Percentiles rank a stretch among this genome's conserved stretches.
phyloP scores from a whole-genome alignment of 2,113 vertebrate species.

The Tyto alba region DNA sequence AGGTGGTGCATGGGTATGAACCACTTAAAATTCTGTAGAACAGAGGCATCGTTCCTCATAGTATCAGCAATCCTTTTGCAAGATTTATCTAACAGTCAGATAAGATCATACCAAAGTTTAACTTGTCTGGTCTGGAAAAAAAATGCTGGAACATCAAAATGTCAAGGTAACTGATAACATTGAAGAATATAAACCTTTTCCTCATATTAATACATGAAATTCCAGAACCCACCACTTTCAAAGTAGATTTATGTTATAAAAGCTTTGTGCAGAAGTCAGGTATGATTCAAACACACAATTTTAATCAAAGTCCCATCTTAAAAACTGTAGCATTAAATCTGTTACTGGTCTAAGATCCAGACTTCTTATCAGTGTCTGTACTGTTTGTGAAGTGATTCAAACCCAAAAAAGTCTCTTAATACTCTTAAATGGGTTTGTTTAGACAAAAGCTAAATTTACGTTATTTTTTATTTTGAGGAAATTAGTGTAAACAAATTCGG shows the following conservation, averaged over 20 bases:
- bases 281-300: neutral
- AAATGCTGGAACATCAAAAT: neutral
- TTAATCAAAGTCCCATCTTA: neutral
- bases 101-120: neutral
- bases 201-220: neutral
- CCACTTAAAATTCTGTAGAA: neutral
- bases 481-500: neutral
- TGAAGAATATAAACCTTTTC: neutral
- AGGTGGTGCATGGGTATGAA: neutral
- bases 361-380: neutral
- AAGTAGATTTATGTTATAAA: neutral
- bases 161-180: neutral
- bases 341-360: neutral
- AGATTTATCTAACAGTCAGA: neutral
- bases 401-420: neutral
- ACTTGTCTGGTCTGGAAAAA: neutral
- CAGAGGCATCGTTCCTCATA: neutral
- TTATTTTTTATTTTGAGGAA: neutral
- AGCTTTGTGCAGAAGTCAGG: neutral
- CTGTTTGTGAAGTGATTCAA: neutral
- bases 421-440: neutral
- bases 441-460: neutral
- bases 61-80: neutral
- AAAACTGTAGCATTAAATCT: neutral
- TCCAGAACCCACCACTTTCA: neutral